These are phyloP conservation scores for Hesperophylax magnus DNA, from an alignment of 1,140 invertebrate species.

Conservation along the genomic window DNA sequence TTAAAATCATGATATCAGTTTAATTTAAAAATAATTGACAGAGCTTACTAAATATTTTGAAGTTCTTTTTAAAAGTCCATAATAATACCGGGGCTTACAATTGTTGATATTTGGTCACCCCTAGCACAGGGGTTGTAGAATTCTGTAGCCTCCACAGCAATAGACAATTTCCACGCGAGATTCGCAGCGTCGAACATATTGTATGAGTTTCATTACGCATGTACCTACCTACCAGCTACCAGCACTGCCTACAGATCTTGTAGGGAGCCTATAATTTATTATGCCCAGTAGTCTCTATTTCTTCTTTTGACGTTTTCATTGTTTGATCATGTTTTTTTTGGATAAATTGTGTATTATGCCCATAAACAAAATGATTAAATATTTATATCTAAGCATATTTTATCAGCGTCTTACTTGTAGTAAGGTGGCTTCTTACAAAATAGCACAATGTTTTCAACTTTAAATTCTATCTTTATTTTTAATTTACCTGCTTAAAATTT, in stretches of 20 bases:
- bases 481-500: no score
- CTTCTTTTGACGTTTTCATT: not conserved
- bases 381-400: not conserved
- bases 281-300: not conserved
- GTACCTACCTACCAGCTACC: not conserved
- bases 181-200: conserved; percentile 41
- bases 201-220: conserved; percentile 42
- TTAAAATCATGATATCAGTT: no score
- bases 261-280: not conserved
- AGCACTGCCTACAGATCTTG: not conserved
- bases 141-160: not conserved
- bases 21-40: no score
- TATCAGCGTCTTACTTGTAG: not conserved
- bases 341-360: not conserved
- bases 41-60: no score
- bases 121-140: not conserved
- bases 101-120: not conserved
- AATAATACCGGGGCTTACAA: no score
- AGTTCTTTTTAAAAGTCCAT: no score
- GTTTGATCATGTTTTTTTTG: not conserved
- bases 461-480: no score
- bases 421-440: no score
- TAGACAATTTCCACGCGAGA: not conserved
- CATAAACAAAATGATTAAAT: not conserved
- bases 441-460: no score